A percentile compares a stretch with the other conserved stretches of the same genome.
These are phyloP conservation scores for Gymnogyps californianus DNA, from an alignment of 2,113 vertebrate genomes.

Conservation along the genomic window DNA sequence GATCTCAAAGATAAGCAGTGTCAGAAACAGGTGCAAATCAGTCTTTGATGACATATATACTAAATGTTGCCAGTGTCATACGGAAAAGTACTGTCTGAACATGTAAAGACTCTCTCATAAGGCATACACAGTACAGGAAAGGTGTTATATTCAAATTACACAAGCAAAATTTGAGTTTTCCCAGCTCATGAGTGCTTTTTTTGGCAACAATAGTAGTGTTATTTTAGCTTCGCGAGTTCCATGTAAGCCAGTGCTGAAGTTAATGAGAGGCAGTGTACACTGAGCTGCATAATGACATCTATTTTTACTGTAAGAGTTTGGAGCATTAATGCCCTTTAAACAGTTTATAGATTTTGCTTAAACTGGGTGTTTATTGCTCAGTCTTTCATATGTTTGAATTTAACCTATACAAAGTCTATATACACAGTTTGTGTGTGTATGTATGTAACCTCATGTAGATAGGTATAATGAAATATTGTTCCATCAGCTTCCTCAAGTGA, in stretches of 20 bases:
- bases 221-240: neutral
- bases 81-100: neutral
- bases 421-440: neutral
- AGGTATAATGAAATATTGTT: neutral
- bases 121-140: neutral
- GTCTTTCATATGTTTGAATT: neutral
- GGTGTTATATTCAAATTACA: neutral
- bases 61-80: neutral
- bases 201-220: neutral
- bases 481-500: neutral
- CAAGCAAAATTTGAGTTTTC: neutral
- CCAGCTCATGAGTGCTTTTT: neutral
- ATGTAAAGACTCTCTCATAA: neutral
- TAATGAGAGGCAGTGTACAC: neutral
- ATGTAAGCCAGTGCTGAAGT: neutral
- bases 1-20: neutral
- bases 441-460: neutral
- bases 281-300: slow-evolving; percentile 7
- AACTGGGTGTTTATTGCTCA: neutral
- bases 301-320: neutral
- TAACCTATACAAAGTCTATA: neutral
- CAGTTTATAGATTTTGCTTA: slow-evolving; percentile 18
- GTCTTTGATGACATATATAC: neutral
- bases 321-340: slow-evolving; percentile 14
- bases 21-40: neutral